Percentiles rank a stretch among this genome's conserved stretches.
phyloP scores from a whole-genome alignment of 2,113 vertebrate genomes.

The Stegastes partitus region DNA sequence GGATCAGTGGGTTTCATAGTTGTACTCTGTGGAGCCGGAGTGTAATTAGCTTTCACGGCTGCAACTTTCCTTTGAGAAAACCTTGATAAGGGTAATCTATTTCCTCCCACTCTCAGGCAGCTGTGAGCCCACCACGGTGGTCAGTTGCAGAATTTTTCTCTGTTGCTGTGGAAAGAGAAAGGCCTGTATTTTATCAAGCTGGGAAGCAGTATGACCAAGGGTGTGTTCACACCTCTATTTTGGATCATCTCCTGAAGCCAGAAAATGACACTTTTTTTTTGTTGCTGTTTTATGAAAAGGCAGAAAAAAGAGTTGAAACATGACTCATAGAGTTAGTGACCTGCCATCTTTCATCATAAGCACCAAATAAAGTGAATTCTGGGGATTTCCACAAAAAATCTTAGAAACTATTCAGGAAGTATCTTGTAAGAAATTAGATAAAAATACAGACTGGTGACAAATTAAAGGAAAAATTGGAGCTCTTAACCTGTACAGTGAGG shows the following conservation, averaged over 20 bases:
- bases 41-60: slow-evolving; percentile 72
- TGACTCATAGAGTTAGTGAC: neutral
- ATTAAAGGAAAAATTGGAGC: too few species aligned
- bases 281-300: neutral
- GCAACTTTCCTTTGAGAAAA: slow-evolving; percentile 62
- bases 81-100: slow-evolving; percentile 72
- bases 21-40: slow-evolving; percentile 40
- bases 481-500: too few species aligned
- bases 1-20: slow-evolving; percentile 54
- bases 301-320: neutral
- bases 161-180: slow-evolving; percentile 3
- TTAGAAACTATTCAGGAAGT: too few species aligned
- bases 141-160: slow-evolving; percentile 36
- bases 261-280: neutral
- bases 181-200: slow-evolving; percentile 12
- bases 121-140: slow-evolving; percentile 43
- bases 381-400: too few species aligned
- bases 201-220: neutral
- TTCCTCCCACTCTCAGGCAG: slow-evolving; percentile 61
- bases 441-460: too few species aligned
- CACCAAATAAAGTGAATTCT: neutral
- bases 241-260: neutral
- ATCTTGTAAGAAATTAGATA: too few species aligned
- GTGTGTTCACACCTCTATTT: slow-evolving; percentile 4
- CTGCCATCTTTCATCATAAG: neutral